Evolutionary conservation across 2,797 vertebrate genomes (phyloP).

Genomic region (Chiloscyllium punctatum): DNA sequence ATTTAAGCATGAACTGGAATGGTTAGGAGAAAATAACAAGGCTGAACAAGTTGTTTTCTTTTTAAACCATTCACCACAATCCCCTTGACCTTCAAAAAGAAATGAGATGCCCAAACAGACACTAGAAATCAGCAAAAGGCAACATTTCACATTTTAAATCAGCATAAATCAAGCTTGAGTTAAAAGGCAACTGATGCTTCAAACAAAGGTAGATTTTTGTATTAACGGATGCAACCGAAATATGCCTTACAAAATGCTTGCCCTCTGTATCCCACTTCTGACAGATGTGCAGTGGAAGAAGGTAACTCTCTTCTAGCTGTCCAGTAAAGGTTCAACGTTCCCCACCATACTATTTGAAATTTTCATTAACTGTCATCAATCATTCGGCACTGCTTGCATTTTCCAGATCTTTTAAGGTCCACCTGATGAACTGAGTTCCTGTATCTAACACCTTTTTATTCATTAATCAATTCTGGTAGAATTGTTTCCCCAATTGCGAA

Average conservation of each 20-base stretch:
- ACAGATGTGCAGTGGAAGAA: not conserved
- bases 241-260: not conserved
- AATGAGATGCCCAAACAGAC: not conserved
- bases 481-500: no score
- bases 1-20: not conserved
- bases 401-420: no score
- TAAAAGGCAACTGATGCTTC: not conserved
- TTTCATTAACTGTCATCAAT: not conserved
- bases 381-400: not conserved
- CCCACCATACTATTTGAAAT: not conserved
- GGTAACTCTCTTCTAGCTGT: not conserved
- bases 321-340: not conserved
- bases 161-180: not conserved
- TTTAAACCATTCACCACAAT: not conserved
- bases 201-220: no score
- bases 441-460: no score
- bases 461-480: no score
- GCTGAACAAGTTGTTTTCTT: not conserved
- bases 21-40: not conserved
- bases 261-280: not conserved
- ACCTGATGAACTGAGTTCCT: no score
- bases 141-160: not conserved
- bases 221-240: not conserved
- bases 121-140: not conserved
- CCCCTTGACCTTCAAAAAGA: not conserved